Conservation (phyloP, 2,888 invertebrate genomes). For the Chrysolina americana region DNA sequence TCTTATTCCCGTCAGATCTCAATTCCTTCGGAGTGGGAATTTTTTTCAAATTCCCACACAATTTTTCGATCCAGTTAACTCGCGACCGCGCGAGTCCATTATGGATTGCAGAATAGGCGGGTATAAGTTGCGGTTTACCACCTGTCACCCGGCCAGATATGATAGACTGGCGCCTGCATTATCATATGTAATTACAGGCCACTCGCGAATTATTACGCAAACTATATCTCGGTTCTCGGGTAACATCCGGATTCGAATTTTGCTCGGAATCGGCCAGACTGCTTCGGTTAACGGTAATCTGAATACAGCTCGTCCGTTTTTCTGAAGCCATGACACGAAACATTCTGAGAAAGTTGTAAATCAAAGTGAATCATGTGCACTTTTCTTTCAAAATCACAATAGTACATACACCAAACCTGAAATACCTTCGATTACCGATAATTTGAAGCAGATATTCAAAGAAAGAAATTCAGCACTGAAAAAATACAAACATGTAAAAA, state of each 20-base stretch:
- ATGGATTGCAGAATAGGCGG: slow-evolving; percentile 24
- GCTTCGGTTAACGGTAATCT: background rate
- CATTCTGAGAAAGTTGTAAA: background rate
- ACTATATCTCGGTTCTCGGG: slow-evolving; percentile 35
- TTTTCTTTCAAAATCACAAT: background rate
- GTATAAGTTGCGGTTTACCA: slow-evolving; percentile 48
- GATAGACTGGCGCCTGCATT: slow-evolving; percentile 55
- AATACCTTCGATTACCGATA: too few species aligned
- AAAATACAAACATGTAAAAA: too few species aligned
- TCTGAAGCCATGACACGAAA: background rate
- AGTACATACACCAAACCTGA: background rate
- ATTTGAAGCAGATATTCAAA: too few species aligned
- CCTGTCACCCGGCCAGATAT: slow-evolving; percentile 48
- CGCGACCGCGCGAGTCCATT: slow-evolving; percentile 20
- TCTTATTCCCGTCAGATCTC: slow-evolving; percentile 14
- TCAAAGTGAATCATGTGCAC: background rate
- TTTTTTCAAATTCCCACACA: slow-evolving; percentile 23
- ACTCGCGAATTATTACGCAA: slow-evolving; percentile 52
- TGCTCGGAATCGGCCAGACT: background rate
- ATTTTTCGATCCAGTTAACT: slow-evolving; percentile 30
- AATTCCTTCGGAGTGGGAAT: background rate
- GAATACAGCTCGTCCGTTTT: background rate
- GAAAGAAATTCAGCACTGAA: too few species aligned
- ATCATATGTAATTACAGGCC: slow-evolving; percentile 54
- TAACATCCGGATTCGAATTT: slow-evolving; percentile 21